Evolutionary conservation across 2,113 vertebrate species (phyloP).

Genomic region (Rhagologus leucostigma): DNA sequence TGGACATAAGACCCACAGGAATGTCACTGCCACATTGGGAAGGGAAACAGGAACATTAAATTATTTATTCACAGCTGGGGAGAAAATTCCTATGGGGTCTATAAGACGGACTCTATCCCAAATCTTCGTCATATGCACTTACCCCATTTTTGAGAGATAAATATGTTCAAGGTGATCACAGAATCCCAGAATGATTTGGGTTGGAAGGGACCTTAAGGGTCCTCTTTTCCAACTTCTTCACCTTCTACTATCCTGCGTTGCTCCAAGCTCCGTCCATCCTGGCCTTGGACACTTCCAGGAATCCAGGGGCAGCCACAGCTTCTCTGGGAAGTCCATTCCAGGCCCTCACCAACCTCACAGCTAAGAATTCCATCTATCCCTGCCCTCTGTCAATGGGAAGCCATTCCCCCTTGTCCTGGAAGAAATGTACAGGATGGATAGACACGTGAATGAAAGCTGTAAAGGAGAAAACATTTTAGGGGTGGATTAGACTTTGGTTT

Average conservation of each 20-base stretch:
- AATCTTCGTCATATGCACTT: fast-evolving
- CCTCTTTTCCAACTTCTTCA: neutral
- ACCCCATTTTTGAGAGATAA: neutral
- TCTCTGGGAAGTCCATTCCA: neutral
- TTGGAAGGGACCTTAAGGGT: neutral
- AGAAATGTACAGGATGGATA: neutral
- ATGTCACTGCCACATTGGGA: neutral
- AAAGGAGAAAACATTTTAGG: neutral
- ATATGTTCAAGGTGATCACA: neutral
- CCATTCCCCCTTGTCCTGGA: neutral
- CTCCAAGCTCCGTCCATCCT: fast-evolving
- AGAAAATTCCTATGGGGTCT: neutral
- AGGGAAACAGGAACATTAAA: neutral
- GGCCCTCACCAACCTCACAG: neutral
- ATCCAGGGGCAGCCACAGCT: neutral
- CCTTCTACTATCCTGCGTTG: fast-evolving
- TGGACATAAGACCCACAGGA: too few relatives aligned
- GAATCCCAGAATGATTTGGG: neutral
- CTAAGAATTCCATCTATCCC: fast-evolving
- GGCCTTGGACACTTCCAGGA: neutral
- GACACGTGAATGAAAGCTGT: fast-evolving
- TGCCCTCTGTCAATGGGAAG: neutral
- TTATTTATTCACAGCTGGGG: neutral
- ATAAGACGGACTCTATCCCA: neutral
- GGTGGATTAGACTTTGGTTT: neutral